Percentiles rank a stretch among this genome's conserved stretches.
Evolutionary conservation across 2,797 vertebrate genomes (phyloP).

Genomic region (Myotis findleyi): DNA sequence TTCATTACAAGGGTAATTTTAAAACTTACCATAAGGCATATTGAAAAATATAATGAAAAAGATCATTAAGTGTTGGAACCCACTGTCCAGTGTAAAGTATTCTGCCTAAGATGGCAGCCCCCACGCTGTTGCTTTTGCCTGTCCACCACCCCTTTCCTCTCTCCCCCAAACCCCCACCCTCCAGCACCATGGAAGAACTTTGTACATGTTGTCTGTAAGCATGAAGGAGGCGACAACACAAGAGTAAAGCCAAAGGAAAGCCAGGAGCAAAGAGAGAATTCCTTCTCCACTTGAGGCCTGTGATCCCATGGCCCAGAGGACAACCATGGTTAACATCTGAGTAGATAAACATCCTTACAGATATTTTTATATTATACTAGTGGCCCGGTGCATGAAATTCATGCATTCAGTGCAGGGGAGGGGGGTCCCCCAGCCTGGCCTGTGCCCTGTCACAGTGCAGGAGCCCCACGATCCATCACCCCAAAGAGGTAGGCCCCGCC

Average conservation of each 20-base stretch:
- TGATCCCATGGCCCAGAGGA: background rate
- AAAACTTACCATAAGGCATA: background rate
- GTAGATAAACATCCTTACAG: background rate
- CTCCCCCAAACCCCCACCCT: background rate
- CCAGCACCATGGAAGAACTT: background rate
- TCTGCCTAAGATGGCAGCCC: background rate
- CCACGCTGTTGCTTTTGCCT: background rate
- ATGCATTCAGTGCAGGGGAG: too few species aligned
- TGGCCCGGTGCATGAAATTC: too few species aligned
- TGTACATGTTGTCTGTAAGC: background rate
- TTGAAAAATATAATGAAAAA: background rate
- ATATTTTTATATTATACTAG: background rate
- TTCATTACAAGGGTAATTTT: background rate
- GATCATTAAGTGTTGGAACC: background rate
- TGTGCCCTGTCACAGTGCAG: too few species aligned
- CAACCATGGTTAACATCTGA: background rate
- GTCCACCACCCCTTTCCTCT: background rate
- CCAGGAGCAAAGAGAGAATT: background rate
- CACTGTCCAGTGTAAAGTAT: background rate
- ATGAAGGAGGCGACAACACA: background rate
- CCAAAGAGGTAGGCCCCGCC: too few species aligned
- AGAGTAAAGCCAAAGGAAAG: background rate
- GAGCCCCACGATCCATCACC: too few species aligned
- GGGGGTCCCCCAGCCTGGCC: too few species aligned
- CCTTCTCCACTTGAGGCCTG: background rate